These are phyloP conservation scores for Syndactyla subalaris DNA, from an alignment of 2,797 vertebrate species.

Conservation along the genomic window DNA sequence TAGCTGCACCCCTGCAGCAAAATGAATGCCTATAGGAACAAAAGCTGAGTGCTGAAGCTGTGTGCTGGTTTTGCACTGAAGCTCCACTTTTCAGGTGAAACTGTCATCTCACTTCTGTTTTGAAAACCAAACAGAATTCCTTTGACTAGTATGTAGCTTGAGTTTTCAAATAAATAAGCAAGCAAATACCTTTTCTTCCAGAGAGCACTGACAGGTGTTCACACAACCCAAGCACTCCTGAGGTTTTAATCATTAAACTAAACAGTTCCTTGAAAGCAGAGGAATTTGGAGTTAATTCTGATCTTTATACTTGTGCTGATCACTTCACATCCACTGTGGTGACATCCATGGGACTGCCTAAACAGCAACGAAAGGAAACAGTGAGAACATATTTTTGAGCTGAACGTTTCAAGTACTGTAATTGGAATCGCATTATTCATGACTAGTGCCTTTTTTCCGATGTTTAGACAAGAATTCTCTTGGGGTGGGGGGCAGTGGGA, in stretches of 20 bases:
- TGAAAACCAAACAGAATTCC: conserved; percentile 14
- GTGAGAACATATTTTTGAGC: not conserved
- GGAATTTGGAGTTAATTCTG: conserved; percentile 36
- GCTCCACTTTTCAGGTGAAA: not conserved
- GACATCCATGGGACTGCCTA: not conserved
- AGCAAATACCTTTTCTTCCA: conserved; percentile 8
- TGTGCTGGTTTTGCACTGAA: not conserved
- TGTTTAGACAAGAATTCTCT: not conserved
- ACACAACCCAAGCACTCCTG: conserved; percentile 2
- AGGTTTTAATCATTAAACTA: conserved; percentile 60
- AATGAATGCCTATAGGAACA: not conserved
- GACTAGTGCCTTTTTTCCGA: not conserved
- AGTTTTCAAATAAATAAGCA: conserved; percentile 42
- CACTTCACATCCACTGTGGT: not conserved
- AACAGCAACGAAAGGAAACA: not conserved
- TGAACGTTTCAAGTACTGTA: not conserved
- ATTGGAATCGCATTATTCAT: not conserved
- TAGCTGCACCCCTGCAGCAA: not conserved
- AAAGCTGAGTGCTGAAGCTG: not conserved
- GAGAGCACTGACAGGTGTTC: conserved; percentile 38
- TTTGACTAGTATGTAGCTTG: not conserved
- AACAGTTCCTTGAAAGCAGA: conserved; percentile 55
- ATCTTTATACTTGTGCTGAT: not conserved
- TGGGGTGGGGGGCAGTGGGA: not conserved
- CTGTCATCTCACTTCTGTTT: not conserved